Evolutionary conservation across 2,888 invertebrate genomes (phyloP), one percentile per base, ranked within the genome.

Genomic region (Hylaea fasciaria): DNA sequence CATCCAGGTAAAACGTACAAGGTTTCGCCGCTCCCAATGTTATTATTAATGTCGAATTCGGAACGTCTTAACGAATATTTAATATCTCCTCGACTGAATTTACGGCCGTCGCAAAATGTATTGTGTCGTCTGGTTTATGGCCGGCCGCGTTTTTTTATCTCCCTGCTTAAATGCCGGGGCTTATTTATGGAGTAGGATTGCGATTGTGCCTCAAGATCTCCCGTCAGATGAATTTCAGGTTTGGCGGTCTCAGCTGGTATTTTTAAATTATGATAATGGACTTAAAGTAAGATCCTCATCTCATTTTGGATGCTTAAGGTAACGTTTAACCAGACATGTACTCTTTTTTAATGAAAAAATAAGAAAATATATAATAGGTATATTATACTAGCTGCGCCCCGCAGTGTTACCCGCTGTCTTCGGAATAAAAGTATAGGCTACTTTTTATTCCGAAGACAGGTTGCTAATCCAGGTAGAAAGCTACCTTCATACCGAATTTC

Each of bases 41-140:
- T 86, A 86, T 87, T 87, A 89, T 82, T 80, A 83, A 89, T 84
- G 86, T 84, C 78, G 83, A 81, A 81, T 74, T 71, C 70, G 80
- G 77, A 73, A 72, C 75, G 80, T 78, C 85, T 87, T 89, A 90
- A 89, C 89, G 90, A 88, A 89, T 88, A 89, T 90, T 89, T 89
- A 89, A 89, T 87, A 87, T 85, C 80, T 74, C 73, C 69, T 69
- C 61, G 64, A 61, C 58, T 63, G 75, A 83, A 87, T 89, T 89
- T 88, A 89, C 85, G 83, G 60, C 62, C 59, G 62, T 48, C 62
- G 58, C 72, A 70, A 73, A 80, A 80, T 80, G 77, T 82, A 80
- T 81, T 82, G 81, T 78, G 72, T 75, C 75, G 78, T 73, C 72
- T 77, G 76, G 66, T 78, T 78, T 78, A 75, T 70, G 73, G 65